A percentile compares a stretch with the other conserved stretches of the same genome.
Conservation (phyloP, 53 echinoderm and acorn worm species). For the Echinometra lucunter region DNA sequence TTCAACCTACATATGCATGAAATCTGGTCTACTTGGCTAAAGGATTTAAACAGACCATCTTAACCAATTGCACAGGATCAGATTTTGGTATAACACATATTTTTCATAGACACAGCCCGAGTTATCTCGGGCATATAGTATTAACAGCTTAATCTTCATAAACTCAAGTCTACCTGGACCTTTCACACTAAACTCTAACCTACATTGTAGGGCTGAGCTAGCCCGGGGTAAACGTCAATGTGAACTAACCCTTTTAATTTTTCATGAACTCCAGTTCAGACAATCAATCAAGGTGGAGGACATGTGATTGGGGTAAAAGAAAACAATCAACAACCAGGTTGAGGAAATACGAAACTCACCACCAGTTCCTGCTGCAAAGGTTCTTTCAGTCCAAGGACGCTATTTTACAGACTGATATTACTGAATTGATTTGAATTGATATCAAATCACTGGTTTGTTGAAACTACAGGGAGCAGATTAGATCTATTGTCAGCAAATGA, state of each 20-base stretch:
- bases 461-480: background rate
- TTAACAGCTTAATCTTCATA: too few relatives aligned
- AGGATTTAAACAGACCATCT: too few relatives aligned
- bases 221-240: background rate
- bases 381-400: background rate
- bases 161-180: background rate
- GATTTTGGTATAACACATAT: too few relatives aligned
- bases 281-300: conserved; percentile 4
- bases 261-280: background rate
- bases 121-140: too few relatives aligned
- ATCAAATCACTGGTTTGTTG: background rate
- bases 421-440: background rate
- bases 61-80: too few relatives aligned
- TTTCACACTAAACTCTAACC: too few relatives aligned
- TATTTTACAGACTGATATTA: background rate
- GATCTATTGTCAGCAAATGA: background rate
- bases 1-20: too few relatives aligned
- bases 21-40: too few relatives aligned
- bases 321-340: background rate
- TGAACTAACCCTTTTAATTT: background rate
- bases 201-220: background rate
- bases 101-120: too few relatives aligned
- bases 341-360: background rate
- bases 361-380: background rate
- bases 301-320: background rate